A percentile compares a stretch with the other conserved stretches of the same genome.
Evolutionary conservation across 2,113 vertebrate species (phyloP).

Genomic region (Cyanoramphus novaezelandiae): DNA sequence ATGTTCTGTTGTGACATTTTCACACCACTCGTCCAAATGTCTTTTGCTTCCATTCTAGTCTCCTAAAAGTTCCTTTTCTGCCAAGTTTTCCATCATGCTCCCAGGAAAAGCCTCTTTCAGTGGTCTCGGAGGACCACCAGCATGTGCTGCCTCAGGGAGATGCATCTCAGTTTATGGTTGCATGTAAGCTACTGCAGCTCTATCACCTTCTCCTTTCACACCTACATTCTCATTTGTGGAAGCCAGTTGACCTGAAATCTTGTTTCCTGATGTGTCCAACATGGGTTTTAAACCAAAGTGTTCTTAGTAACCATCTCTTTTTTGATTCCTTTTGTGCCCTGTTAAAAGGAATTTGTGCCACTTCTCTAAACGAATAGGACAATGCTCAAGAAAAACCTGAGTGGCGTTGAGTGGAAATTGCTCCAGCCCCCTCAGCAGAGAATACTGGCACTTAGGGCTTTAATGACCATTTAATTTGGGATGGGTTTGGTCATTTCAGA

Average conservation of each 20-base stretch:
- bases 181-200: not conserved
- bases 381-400: not conserved
- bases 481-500: not conserved
- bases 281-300: not conserved
- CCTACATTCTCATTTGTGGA: not conserved
- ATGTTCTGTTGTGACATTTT: not conserved
- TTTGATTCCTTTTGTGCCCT: not conserved
- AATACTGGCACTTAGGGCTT: not conserved
- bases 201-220: not conserved
- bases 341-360: not conserved
- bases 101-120: not conserved
- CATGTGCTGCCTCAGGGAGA: not conserved
- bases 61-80: not conserved
- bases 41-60: not conserved
- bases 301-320: not conserved
- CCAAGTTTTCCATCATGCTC: not conserved
- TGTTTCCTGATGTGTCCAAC: not conserved
- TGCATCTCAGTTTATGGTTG: not conserved
- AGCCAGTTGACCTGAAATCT: not conserved
- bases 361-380: not conserved
- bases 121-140: not conserved
- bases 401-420: not conserved
- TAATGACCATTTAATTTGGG: constrained; percentile 2
- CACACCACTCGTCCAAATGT: not conserved
- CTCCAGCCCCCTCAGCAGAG: not conserved